Conservation (phyloP, 2,888 invertebrate genomes). For the Caenorhabditis sp. region DNA sequence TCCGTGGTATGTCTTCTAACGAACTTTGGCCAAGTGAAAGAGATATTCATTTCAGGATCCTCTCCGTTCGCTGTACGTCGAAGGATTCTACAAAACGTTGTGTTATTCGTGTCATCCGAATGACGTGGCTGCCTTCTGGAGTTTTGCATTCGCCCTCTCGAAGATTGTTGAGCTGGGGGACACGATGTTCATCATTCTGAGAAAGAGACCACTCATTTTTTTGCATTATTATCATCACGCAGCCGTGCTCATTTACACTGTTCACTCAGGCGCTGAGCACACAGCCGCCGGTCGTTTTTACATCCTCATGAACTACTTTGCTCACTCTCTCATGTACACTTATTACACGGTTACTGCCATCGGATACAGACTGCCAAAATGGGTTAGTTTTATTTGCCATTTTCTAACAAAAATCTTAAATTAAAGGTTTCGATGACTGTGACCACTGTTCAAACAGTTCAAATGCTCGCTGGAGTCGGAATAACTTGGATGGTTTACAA, state of each 20-base stretch:
- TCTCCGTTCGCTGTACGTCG: constrained; percentile 60
- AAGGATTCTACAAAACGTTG: constrained; percentile 69
- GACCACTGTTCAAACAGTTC: constrained; percentile 75
- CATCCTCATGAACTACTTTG: constrained; percentile 81
- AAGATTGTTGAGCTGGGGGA: constrained; percentile 78
- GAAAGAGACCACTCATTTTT: constrained; percentile 77
- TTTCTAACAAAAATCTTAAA: neutral
- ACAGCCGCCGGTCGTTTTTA: constrained; percentile 78
- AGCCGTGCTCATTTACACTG: constrained; percentile 78
- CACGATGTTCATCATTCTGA: constrained; percentile 77
- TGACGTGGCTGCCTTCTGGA: constrained; percentile 73
- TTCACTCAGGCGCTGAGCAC: constrained; percentile 79
- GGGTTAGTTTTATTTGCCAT: constrained; percentile 55
- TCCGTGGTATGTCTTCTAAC: constrained; percentile 71
- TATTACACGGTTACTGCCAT: constrained; percentile 81
- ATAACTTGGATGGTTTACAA: constrained; percentile 74
- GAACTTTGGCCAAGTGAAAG: no score
- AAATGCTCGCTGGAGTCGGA: constrained; percentile 77
- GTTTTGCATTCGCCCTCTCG: constrained; percentile 75
- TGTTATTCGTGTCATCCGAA: constrained; percentile 74
- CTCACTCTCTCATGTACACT: constrained; percentile 82
- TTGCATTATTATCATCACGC: constrained; percentile 79
- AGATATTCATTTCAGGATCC: constrained; percentile 74
- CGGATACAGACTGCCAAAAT: constrained; percentile 82
- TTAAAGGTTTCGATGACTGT: constrained; percentile 73